A percentile compares a stretch with the other conserved stretches of the same genome.
phyloP scores from a whole-genome alignment of 2,113 vertebrate species.

The rabbit (Oryctolagus cuniculus) region DNA sequence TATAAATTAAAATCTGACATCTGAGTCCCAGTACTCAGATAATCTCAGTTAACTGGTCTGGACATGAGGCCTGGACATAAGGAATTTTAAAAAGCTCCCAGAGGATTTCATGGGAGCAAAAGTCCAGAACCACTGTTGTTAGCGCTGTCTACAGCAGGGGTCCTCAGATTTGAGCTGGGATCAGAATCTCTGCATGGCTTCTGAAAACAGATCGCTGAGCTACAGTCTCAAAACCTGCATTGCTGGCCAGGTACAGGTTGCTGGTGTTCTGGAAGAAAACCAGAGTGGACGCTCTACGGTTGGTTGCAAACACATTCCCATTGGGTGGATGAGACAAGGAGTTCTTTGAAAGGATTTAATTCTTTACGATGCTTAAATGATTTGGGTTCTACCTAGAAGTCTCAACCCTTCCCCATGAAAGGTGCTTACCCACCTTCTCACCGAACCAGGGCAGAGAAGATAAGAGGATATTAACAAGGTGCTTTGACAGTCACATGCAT shows the following conservation, averaged over 20 bases:
- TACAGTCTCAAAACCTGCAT: background rate
- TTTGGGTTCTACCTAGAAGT: background rate
- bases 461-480: background rate
- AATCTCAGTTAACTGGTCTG: background rate
- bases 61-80: background rate
- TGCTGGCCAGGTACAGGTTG: background rate
- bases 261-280: background rate
- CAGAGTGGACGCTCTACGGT: background rate
- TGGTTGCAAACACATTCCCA: background rate
- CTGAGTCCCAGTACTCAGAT: background rate
- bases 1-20: too few species aligned
- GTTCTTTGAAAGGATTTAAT: background rate
- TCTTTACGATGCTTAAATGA: background rate
- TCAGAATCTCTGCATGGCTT: background rate
- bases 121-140: background rate
- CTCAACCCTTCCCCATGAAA: background rate
- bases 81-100: background rate
- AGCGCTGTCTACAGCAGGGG: background rate
- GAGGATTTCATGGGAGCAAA: background rate
- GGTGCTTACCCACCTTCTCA: background rate
- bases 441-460: background rate
- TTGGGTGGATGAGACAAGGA: background rate
- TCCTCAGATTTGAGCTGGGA: background rate
- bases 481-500: rapidly evolving
- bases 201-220: too few species aligned